Percentiles rank a stretch among this genome's conserved stretches.
Evolutionary conservation across 2,888 invertebrate species (phyloP).

Genomic region (Eupithecia subfuscata): DNA sequence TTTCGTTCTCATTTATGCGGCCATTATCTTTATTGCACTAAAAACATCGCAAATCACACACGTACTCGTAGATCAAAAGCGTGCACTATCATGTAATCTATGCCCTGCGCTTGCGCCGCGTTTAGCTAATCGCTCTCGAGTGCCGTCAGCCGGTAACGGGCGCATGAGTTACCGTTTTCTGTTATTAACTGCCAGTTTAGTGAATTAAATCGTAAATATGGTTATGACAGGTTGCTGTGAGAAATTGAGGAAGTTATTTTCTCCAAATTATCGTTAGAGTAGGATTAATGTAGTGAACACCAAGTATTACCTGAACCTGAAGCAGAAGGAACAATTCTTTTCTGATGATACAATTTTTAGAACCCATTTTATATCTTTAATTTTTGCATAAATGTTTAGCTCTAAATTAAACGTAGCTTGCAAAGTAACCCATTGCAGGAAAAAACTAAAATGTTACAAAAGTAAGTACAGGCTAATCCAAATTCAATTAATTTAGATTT

Average conservation of each 20-base stretch:
- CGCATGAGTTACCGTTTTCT: constrained; percentile 26
- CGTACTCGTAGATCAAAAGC: background rate
- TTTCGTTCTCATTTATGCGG: no score
- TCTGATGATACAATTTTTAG: no score
- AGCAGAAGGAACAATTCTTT: no score
- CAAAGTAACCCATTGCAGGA: no score
- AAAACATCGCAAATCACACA: background rate
- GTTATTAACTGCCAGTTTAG: constrained; percentile 22
- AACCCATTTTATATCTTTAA: no score
- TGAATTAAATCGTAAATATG: constrained; percentile 10
- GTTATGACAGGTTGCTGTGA: background rate
- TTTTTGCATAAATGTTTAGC: no score
- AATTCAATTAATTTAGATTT: no score
- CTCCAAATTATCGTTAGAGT: background rate
- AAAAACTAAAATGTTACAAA: no score
- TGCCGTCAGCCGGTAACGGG: constrained; percentile 14
- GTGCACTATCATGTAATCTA: background rate
- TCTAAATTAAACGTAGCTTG: no score
- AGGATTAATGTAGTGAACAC: no score
- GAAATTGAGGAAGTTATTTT: constrained; percentile 2
- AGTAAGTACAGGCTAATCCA: no score
- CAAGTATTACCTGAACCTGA: no score
- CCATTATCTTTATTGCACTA: background rate
- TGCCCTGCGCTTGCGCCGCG: constrained; percentile 12
- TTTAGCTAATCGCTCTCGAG: constrained; percentile 31